Evolutionary conservation across 2,888 invertebrate species (phyloP), one percentile per base, ranked within the genome.

Genomic region (Apotomis turbidana): DNA sequence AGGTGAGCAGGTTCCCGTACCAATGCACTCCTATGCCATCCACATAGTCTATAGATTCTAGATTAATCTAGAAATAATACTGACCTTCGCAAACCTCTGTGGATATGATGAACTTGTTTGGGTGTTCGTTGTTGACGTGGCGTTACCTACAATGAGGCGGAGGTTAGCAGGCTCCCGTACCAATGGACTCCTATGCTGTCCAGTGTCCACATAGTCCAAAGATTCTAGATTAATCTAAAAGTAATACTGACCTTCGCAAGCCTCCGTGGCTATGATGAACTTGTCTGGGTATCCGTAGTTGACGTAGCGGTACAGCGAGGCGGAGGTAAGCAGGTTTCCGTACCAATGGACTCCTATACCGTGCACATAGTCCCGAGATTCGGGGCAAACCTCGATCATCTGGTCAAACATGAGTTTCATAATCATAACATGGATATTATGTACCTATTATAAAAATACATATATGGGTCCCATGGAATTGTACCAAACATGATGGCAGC

Each of bases 281-380:
- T 96, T 96, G 60, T 95, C 91, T 0, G 96, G 96, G 82, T 94
- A 94, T 3, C 83, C 79, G 0, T 91, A 77, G 78, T 95, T 94
- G 0, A 96, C 94, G 9, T 83, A 74, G 10, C 94, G 91, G 13
- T 97, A 87, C 0, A 95, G 80, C 0, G 79, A 76, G 0, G 95
- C 83, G 0, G 96, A 93, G 3, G 95, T 83, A 0, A 95, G 73
- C 27, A 85, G 82, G 85, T 97, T 96, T 73, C 90, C 88, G 85
- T 98, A 98, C 96, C 96, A 98, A 84, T 98, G 98, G 0, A 97
- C 93, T 0, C 95, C 97, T 12, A 97, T 91, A 0, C 97, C 98
- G 77, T 96, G 95, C 0, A 97, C 87, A 80, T 95, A 96, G 0
- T 94, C 78, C 4, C 93, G 77, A 0, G 94, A 94, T 38, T 89